Base-by-base conservation (phyloP, 2,113 vertebrate species). In the Acrocephalus kingi region DNA sequence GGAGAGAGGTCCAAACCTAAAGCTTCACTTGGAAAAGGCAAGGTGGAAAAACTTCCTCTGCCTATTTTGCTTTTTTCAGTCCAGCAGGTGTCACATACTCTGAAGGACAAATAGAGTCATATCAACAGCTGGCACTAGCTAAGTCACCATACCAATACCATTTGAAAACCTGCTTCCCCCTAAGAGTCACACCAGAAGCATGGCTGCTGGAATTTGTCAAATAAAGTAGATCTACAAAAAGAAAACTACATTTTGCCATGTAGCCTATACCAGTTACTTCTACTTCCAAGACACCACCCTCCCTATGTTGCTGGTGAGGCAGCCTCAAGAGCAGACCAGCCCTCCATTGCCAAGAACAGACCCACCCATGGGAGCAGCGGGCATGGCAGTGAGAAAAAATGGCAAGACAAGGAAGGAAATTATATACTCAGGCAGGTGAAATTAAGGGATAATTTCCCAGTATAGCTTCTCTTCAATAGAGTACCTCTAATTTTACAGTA, bases 161-260 rank as follows among this genome's bases (percentile, higher is more conserved):
- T 61, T 24, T 61, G 24, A 27, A 83, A 91, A 85, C 11, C 15
- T 45, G 25, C 46, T 90, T 90, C 51, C 48, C 51, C 48, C 59
- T 35, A 56, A 37, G 56, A 85, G 31, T 33, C 59, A 39, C 0
- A 2, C 21, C 20, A 0, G 0, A 89, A 66, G 25, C 30, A 63
- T 0, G 0, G 37, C 48, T 87, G 21, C 19, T 30, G 45, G 25
- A 63, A 87, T 61, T 48, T n/a, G 17, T 59, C 39, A 66, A 54
- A 28, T 16, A n/a, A 79, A 76, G 51, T n/a, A 73, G 24, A 51
- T 30, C 4, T 84, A 7, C 46, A 77, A 33, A 51, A 67, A 18
- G 19, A 80, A 89, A 86, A 73, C 28, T 1, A 7, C 31, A 39
- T n/a, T 33, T 41, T 74, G 46, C 56, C 43, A 28, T 1, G 10